A percentile compares a stretch with the other conserved stretches of the same genome.
Conservation (phyloP, 1,140 invertebrate genomes). For the Megalopta genalis region DNA sequence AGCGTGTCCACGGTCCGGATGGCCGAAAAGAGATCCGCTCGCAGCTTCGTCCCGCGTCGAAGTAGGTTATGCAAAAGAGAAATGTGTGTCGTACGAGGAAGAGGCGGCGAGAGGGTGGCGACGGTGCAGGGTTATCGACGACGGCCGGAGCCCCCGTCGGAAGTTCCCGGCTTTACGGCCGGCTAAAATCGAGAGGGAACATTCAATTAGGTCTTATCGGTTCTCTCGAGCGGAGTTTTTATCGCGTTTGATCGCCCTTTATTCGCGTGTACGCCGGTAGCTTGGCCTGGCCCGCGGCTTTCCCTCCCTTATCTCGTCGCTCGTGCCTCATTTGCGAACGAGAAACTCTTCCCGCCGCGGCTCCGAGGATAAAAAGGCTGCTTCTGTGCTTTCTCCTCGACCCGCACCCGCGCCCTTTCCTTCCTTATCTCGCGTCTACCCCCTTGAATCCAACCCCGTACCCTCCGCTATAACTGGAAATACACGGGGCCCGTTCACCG, state of each 20-base stretch:
- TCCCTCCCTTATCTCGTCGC: slow-evolving; percentile 54
- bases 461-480: slow-evolving; percentile 14
- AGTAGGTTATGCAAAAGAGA: no score
- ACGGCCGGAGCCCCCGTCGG: no score
- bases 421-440: slow-evolving; percentile 9
- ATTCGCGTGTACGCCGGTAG: slow-evolving; percentile 44
- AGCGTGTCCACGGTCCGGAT: no score
- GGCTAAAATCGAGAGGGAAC: slow-evolving; percentile 44
- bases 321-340: slow-evolving; percentile 64
- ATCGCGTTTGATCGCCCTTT: slow-evolving; percentile 64
- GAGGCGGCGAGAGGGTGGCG: no score
- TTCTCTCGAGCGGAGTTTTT: slow-evolving; percentile 56
- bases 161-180: background rate
- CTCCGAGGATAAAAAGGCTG: slow-evolving; percentile 42
- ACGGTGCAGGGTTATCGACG: no score
- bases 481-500: background rate
- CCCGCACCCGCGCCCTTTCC: background rate
- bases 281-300: slow-evolving; percentile 43
- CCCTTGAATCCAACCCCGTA: background rate
- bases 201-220: slow-evolving; percentile 66
- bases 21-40: no score
- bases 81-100: no score
- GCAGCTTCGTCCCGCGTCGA: no score
- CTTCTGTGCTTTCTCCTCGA: slow-evolving; percentile 16
- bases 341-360: slow-evolving; percentile 28